Base-by-base conservation (phyloP, 2,888 invertebrate genomes). In the Acleris literana region DNA sequence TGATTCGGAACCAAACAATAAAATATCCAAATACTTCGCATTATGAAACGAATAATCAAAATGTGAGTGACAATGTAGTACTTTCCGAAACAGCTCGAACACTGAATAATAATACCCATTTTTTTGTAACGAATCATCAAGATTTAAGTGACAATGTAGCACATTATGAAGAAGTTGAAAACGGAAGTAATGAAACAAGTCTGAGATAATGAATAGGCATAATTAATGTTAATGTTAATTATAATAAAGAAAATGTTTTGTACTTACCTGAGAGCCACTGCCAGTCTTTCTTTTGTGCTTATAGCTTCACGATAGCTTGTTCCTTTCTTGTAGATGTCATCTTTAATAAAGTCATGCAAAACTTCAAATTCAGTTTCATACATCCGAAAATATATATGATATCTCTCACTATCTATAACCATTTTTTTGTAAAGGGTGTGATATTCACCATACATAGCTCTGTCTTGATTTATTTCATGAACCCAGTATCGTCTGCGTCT, bases 321-420 rank as follows among this genome's bases (percentile, higher is more conserved):
- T 60, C 55, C 44, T 61, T 65, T 65, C 61, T 66, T 66, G 56
- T 66, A 61, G 43, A 66, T 66, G 55, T 66, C 53, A 58, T 64
- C n/a, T 64, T 64, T 58, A 66, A 66, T 66, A 61, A 66, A 66
- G 53, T 66, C 61, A 61, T 66, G 62, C 54, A 62, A 57, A 52
- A 57, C 66, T n/a, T 66, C 58, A 62, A 66, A 66, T 66, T 66
- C 52, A 51, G 66, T 66, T 66, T 66, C 56, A 66, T 55, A 61
- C 55, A 62, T 56, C 62, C 62, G 64, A 63, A 63, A 63, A 54
- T 53, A 63, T 29, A 54, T 55, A 53, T 63, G 44, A 44, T 16
- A 44, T 44, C 44, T 44, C 44, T 44, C 44, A 44, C 44, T 44
- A 44, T 44, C 44, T 22, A 25, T 44, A 22, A 58, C 39, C 46